Evolutionary conservation across 2,113 vertebrate genomes (phyloP), one percentile per base, ranked within the genome.

Genomic region (Eubucco bourcierii): DNA sequence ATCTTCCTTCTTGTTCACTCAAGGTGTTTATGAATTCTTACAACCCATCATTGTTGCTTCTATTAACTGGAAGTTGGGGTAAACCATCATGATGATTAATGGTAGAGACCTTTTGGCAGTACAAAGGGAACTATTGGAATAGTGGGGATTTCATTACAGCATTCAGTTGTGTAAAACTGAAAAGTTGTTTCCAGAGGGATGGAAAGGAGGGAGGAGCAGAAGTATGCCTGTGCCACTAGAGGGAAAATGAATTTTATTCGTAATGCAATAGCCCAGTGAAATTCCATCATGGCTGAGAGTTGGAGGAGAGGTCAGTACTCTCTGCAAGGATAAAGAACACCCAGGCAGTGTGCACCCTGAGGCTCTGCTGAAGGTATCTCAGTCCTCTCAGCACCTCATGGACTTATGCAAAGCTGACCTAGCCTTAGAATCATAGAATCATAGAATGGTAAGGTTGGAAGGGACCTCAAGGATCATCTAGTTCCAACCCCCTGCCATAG

Each of bases 321-420:
- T 63, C 56, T 39, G 25, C 59, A 72, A 81, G 9, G 19, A 53
- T 44, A 63, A 84, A 76, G 4, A 44, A 61, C 28, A 4, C 27
- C 37, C 10, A n/a, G 53, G 12, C 25, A 68, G 10, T 6, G 11
- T 29, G 6, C 5, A 1, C n/a, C 15, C 16, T 44, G 33, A n/a
- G 39, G 15, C 5, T 24, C 8, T 60, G 23, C 68, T 61, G 50
- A 68, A 78, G 23, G 28, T 5, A 41, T 25, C 17, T 46, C 33
- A 28, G 27, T 39, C 56, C 16, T 80, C 65, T 83, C 31, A 55
- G 18, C 8, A 66, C 20, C 33, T 39, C 15, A 10, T 5, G 17
- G 14, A 12, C 24, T 14, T 14, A 12, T 10, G 8, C 0, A 0
- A 64, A 77, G 24, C 7, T 14, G 23, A 46, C 3, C 19, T 19